phyloP scores from a whole-genome alignment of 2,797 vertebrate species.

The Nothura maculosa region DNA sequence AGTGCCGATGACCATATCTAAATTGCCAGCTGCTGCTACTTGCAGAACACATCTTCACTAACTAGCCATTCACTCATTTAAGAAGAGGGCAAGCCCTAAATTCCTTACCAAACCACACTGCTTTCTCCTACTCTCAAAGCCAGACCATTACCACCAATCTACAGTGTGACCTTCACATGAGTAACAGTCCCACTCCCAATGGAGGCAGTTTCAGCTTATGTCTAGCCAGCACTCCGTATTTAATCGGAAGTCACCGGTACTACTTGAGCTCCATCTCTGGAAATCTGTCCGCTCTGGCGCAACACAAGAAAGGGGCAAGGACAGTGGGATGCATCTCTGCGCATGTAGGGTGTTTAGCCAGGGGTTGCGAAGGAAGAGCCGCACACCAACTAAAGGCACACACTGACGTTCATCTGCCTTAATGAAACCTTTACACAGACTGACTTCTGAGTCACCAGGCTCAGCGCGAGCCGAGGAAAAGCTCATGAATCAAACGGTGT shows the following conservation, averaged over 20 bases:
- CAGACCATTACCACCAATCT: accelerated
- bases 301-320: not conserved
- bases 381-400: slow-evolving; percentile 1
- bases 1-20: not conserved
- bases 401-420: slow-evolving; percentile 42
- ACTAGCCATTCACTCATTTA: accelerated
- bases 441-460: slow-evolving; percentile 59
- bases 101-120: not conserved
- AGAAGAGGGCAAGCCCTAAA: not conserved
- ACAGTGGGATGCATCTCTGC: not conserved
- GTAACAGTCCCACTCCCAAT: not conserved
- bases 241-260: not conserved
- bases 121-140: not conserved
- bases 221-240: not conserved
- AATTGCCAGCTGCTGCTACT: not conserved
- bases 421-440: slow-evolving; percentile 25
- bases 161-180: accelerated
- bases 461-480: not conserved
- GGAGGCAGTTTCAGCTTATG: not conserved
- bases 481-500: slow-evolving; percentile 55
- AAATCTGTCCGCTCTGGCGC: not conserved
- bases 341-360: not conserved
- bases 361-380: not conserved
- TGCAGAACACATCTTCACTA: accelerated
- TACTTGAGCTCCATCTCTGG: not conserved